Evolutionary conservation across 2,113 vertebrate genomes (phyloP).

Genomic region (Muntiacus reevesi): DNA sequence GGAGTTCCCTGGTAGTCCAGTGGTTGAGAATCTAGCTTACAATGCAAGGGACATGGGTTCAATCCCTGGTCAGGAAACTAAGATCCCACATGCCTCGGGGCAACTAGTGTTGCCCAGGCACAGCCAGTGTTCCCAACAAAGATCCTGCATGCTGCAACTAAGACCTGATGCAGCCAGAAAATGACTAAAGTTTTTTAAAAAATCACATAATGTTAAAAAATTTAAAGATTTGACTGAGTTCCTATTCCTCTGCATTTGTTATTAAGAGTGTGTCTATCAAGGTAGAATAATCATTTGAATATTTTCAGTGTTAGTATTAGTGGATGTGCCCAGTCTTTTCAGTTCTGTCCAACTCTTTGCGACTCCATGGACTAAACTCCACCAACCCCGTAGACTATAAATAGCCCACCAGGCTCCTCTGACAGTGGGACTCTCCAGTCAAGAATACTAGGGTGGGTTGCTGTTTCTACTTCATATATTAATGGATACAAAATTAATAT

Average conservation of each 20-base stretch:
- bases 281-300: not conserved
- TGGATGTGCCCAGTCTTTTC: not conserved
- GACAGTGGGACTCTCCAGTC: not conserved
- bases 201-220: not conserved
- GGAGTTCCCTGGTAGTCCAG: not conserved
- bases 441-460: not conserved
- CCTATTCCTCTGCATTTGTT: not conserved
- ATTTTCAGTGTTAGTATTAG: not conserved
- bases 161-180: not conserved
- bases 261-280: not conserved
- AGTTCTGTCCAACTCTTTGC: not conserved
- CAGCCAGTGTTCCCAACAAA: not conserved
- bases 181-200: not conserved
- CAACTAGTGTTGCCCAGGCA: not conserved
- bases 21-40: not conserved
- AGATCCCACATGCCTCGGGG: not conserved
- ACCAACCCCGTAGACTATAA: not conserved
- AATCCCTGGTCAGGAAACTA: not conserved
- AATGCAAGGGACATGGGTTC: not conserved
- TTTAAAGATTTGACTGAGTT: not conserved
- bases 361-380: not conserved
- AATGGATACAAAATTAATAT: not conserved
- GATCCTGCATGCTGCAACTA: not conserved
- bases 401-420: not conserved
- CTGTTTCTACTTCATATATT: not conserved